These are phyloP conservation scores for Drosophila bunnanda DNA, from an alignment of 2,888 invertebrate genomes.

Conservation along the genomic window DNA sequence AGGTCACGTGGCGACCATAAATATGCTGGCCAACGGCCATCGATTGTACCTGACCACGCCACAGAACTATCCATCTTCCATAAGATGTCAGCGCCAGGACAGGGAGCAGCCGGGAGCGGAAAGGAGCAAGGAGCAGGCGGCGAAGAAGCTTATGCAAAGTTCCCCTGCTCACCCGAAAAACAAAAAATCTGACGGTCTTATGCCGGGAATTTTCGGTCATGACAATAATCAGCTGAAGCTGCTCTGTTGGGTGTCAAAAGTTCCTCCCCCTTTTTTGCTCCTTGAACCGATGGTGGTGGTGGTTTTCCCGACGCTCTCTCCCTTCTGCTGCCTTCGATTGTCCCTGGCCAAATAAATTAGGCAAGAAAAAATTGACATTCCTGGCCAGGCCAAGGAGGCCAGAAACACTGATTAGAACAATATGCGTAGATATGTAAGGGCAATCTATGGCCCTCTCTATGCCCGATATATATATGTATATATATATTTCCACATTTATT, in stretches of 20 bases:
- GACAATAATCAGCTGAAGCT: conserved; percentile 81
- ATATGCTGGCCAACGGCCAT: conserved; percentile 60
- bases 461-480: neutral
- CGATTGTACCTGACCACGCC: conserved; percentile 71
- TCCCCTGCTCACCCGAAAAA: conserved; percentile 24
- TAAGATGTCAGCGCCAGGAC: conserved; percentile 59
- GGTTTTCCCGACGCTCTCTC: conserved; percentile 6
- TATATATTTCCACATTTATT: conserved; percentile 34
- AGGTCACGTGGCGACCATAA: conserved; percentile 67
- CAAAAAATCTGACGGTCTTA: conserved; percentile 53
- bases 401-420: conserved; percentile 74
- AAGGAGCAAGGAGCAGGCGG: conserved; percentile 2
- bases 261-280: conserved; percentile 28
- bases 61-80: conserved; percentile 68
- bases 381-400: conserved; percentile 47
- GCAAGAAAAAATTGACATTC: conserved; percentile 75
- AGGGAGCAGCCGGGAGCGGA: neutral
- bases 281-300: conserved; percentile 3
- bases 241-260: conserved; percentile 71
- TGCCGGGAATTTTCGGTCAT: conserved; percentile 75
- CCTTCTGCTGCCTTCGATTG: neutral
- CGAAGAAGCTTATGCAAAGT: conserved; percentile 60
- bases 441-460: conserved; percentile 37
- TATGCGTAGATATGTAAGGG: conserved; percentile 72
- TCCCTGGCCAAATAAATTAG: conserved; percentile 69